Base-by-base conservation (phyloP, 2,797 vertebrate genomes). In the Micrastur ruficollis region DNA sequence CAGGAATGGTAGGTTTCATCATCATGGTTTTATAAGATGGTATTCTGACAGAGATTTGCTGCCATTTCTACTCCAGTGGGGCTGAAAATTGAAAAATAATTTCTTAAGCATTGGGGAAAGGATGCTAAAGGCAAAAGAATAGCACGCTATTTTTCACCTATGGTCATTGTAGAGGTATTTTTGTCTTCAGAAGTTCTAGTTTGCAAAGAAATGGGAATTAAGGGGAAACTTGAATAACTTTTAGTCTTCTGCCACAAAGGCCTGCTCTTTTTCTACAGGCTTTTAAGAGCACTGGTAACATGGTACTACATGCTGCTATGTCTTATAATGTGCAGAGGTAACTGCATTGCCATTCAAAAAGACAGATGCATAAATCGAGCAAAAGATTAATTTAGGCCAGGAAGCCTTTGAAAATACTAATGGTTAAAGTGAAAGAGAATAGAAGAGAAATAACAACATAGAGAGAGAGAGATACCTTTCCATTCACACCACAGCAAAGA, bases 21-120 rank as follows among this genome's bases (percentile, higher is more conserved):
- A 25, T 53, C 22, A 1, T 59, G 40, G 4, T 70, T 79, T 85
- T 95, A 4, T 42, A 63, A 71, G n/a, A 65, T 4, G 6, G 20
- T 31, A 29, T 92, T 85, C n/a, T 88, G 81, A 56, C 78, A 89
- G 83, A 83, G 52, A 53, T 81, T 81, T 90, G 59, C 70, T 90
- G 38, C 53, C 25, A 22, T 36, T 85, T 81, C 22, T 87, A 11
- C 27, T 93, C 66, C 36, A 89, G 22, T 61, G 34, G 27, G 55
- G 23, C 32, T 75, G 78, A 92, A 90, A 92, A 89, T 46, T 36
- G 40, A 73, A 75, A 66, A 81, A 73, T n/a, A 75, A 81, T 18
- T 84, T 79, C 12, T 71, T 56, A 29, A 1, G 0, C 87, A 18
- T 8, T 52, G 34, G 18, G 59, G 38, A 65, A 34, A 79, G 34